These are phyloP conservation scores for Lophius americanus DNA, from an alignment of 2,797 vertebrate species.

Conservation along the genomic window DNA sequence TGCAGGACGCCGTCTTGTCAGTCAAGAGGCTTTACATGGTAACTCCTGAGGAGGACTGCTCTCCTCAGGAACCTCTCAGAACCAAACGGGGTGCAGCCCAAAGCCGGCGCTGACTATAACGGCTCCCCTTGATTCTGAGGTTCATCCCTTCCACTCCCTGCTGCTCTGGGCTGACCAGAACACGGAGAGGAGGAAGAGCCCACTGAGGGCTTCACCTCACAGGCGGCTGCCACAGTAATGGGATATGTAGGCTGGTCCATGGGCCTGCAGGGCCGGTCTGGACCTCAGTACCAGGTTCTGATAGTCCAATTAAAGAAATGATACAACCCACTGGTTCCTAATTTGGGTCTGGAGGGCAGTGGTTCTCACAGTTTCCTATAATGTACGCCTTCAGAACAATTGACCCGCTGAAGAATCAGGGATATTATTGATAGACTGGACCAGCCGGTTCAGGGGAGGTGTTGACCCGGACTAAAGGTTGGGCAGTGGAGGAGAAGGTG, in stretches of 20 bases:
- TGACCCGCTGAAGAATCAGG: too few species aligned
- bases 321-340: background rate
- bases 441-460: too few species aligned
- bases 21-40: conserved; percentile 45
- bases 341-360: background rate
- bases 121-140: conserved; percentile 2
- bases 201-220: conserved; percentile 24
- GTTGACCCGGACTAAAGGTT: too few species aligned
- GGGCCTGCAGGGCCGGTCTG: background rate
- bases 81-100: background rate
- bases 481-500: too few species aligned
- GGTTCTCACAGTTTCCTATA: too few species aligned
- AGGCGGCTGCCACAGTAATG: conserved; percentile 22
- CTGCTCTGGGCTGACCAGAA: conserved; percentile 10
- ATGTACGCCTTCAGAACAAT: too few species aligned
- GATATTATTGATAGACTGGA: too few species aligned
- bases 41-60: conserved; percentile 39
- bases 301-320: too few species aligned
- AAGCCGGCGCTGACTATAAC: conserved; percentile 11
- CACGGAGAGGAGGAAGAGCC: conserved; percentile 7
- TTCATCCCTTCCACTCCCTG: conserved; percentile 17
- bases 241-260: background rate
- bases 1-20: conserved; percentile 38
- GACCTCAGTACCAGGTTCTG: too few species aligned
- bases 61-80: conserved; percentile 28